Evolutionary conservation across 2,888 invertebrate species (phyloP).

Genomic region (Callyntrura guangdongensis): DNA sequence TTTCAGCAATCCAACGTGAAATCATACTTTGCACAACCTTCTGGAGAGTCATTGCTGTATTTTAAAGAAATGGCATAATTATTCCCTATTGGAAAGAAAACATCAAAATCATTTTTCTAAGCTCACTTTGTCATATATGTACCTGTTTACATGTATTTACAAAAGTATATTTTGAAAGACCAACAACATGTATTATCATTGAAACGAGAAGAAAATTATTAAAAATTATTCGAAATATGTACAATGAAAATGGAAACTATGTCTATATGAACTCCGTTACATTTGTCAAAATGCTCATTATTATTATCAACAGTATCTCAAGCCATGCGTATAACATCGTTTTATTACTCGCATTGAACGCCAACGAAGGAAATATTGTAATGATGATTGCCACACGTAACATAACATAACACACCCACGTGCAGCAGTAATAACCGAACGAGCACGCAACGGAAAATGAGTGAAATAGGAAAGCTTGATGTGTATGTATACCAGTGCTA

Average conservation of each 20-base stretch:
- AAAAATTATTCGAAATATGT: conserved; percentile 64
- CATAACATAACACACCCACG: neutral
- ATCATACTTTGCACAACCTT: no score
- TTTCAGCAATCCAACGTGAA: no score
- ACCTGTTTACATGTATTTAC: no score
- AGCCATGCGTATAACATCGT: neutral
- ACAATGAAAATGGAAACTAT: conserved; percentile 53
- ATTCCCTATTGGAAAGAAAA: no score
- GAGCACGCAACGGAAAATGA: neutral
- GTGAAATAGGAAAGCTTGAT: neutral
- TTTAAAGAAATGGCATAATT: no score
- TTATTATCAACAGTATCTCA: neutral
- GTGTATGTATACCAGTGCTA: neutral
- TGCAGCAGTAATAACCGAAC: neutral
- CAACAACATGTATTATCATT: no score
- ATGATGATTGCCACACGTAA: conserved; percentile 10
- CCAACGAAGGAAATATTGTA: conserved; percentile 13
- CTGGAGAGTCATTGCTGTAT: no score
- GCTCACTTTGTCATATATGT: no score
- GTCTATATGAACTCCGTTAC: neutral
- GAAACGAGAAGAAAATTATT: conserved; percentile 53
- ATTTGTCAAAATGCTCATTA: conserved; percentile 2
- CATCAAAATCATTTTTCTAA: no score
- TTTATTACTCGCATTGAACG: neutral
- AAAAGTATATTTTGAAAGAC: no score